Evolutionary conservation across 1,140 invertebrate genomes (phyloP).

Genomic region (Physella acuta): DNA sequence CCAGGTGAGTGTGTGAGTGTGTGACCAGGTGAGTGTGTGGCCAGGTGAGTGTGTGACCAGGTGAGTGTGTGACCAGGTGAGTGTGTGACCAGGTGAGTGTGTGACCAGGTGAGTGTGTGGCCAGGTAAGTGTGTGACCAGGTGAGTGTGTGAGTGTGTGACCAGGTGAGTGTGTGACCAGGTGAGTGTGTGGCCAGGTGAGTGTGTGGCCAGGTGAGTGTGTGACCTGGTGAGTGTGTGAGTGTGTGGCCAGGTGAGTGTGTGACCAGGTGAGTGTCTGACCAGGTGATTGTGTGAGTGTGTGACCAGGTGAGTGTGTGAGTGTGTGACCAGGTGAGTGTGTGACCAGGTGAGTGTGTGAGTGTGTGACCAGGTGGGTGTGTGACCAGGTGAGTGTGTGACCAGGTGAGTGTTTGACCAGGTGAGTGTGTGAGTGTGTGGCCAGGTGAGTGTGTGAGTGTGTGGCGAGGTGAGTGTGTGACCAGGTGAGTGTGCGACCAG

Average conservation of each 20-base stretch:
- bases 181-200: too few species aligned
- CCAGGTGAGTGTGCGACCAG: too few species aligned
- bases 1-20: too few species aligned
- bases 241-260: too few species aligned
- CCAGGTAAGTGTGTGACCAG: constrained; percentile 1
- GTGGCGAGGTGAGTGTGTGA: too few species aligned
- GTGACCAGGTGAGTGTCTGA: not conserved
- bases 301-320: not conserved
- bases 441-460: too few species aligned
- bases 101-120: too few species aligned
- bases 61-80: constrained; percentile 1
- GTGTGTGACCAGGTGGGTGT: too few species aligned
- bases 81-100: not conserved
- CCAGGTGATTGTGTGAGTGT: not conserved
- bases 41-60: not conserved
- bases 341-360: constrained; percentile 1
- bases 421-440: too few species aligned
- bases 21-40: too few species aligned
- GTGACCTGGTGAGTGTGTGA: too few species aligned
- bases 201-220: too few species aligned
- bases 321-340: not conserved
- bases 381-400: not conserved
- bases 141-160: not conserved
- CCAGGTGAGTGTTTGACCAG: not conserved
- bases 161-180: not conserved